These are phyloP conservation scores for Pycnonotus jocosus DNA, from an alignment of 2,113 vertebrate species.

Conservation along the genomic window DNA sequence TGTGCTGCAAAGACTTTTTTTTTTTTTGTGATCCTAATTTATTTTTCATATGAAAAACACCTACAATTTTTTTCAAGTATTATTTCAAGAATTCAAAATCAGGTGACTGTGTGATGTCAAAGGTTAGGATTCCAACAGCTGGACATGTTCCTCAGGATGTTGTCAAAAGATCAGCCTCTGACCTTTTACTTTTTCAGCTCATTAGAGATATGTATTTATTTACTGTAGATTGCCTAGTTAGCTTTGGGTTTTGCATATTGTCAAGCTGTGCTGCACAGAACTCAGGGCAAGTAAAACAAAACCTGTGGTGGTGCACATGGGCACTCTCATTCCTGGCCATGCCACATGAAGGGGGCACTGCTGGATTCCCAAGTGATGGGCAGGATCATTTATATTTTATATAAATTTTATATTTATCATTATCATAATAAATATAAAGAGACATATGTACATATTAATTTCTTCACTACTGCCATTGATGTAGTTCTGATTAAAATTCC, in stretches of 20 bases:
- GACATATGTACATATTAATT: accelerated
- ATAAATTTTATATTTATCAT: no score
- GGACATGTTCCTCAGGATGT: neutral
- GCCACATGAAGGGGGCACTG: neutral
- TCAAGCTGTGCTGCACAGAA: neutral
- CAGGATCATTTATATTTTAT: neutral
- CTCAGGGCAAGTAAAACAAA: neutral
- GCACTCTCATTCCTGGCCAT: neutral
- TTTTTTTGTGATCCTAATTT: neutral
- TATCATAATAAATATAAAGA: neutral
- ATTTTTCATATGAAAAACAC: neutral
- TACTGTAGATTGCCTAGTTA: neutral
- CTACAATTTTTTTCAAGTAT: neutral
- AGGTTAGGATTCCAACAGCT: neutral
- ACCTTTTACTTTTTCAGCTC: neutral
- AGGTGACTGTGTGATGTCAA: neutral
- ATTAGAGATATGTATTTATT: neutral
- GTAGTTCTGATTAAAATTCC: neutral
- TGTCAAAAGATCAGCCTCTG: neutral
- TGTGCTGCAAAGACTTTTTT: constrained; percentile 19
- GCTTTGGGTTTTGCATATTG: neutral
- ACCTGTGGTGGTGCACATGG: neutral
- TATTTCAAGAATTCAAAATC: neutral
- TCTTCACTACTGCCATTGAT: neutral
- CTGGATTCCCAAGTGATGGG: neutral